phyloP scores from a whole-genome alignment of 23 tunicate species.

The Ascidia mentula region DNA sequence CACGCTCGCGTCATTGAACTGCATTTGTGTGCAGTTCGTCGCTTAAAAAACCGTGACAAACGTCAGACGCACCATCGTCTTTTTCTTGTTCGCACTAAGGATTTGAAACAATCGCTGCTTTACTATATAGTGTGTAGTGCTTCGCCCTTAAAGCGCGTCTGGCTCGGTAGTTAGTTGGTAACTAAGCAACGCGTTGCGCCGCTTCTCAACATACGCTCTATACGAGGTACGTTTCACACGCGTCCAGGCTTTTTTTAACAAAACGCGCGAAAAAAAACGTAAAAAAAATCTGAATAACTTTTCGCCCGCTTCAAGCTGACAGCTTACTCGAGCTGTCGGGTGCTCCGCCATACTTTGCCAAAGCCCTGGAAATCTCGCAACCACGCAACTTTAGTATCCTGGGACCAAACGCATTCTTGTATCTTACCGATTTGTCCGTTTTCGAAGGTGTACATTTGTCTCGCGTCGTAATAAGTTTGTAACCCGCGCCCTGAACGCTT shows the following conservation, averaged over 20 bases:
- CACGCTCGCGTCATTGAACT: background rate
- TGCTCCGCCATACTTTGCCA: conserved; percentile 4
- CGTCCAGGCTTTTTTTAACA: background rate
- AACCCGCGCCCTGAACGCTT: conserved; percentile 10
- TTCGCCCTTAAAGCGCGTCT: background rate
- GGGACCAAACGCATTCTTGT: background rate
- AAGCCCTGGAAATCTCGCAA: background rate
- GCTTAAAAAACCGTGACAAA: background rate
- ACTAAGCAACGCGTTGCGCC: too few species aligned
- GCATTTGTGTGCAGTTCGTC: too few species aligned
- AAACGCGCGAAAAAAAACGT: background rate
- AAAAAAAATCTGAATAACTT: background rate
- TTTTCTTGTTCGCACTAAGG: background rate
- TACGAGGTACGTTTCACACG: background rate
- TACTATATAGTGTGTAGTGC: background rate
- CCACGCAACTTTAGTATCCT: background rate
- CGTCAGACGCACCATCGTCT: conserved; percentile 1
- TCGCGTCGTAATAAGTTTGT: conserved; percentile 12
- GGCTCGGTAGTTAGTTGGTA: background rate
- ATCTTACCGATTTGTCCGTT: background rate
- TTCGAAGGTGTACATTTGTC: background rate
- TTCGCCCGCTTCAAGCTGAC: background rate
- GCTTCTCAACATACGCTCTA: background rate
- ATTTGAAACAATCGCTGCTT: background rate
- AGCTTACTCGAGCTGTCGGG: background rate